A percentile compares a stretch with the other conserved stretches of the same genome.
These are phyloP conservation scores for Sarcophilus harrisii DNA, from an alignment of 2,797 vertebrate genomes.

Conservation along the genomic window DNA sequence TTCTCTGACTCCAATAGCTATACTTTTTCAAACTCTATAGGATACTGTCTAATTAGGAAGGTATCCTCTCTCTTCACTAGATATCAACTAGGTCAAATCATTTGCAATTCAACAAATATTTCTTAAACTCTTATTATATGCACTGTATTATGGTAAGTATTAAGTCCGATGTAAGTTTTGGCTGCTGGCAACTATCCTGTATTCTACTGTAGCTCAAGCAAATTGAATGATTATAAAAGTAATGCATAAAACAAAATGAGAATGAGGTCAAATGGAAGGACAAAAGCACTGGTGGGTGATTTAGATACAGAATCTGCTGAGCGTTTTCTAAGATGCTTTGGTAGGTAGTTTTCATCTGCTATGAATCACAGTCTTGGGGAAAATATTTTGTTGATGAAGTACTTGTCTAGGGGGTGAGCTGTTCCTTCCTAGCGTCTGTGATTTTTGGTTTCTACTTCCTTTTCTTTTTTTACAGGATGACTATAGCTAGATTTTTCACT, in stretches of 20 bases:
- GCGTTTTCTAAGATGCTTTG: not conserved
- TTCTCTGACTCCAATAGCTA: not conserved
- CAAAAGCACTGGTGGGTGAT: not conserved
- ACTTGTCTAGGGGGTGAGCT: constrained; percentile 71
- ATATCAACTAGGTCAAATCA: not conserved
- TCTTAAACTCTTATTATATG: not conserved
- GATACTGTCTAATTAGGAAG: not conserved
- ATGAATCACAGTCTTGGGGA: constrained; percentile 70
- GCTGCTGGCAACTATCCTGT: not conserved
- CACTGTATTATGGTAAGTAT: not conserved
- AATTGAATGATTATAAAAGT: not conserved
- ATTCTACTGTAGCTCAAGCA: not conserved
- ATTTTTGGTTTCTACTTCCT: not conserved
- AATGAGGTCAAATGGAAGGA: not conserved
- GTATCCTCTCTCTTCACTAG: not conserved
- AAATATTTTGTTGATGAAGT: constrained; percentile 69
- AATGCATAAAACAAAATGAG: not conserved
- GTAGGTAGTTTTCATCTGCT: constrained; percentile 64
- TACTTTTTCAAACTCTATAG: not conserved
- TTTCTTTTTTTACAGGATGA: constrained; percentile 47
- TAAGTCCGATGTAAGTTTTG: not conserved
- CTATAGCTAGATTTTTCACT: constrained; percentile 68
- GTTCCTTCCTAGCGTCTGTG: constrained; percentile 66
- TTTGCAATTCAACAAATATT: not conserved
- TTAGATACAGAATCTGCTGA: not conserved